Evolutionary conservation across 2,888 invertebrate genomes (phyloP), one percentile per base, ranked within the genome.

Genomic region (Pammene fasciana): DNA sequence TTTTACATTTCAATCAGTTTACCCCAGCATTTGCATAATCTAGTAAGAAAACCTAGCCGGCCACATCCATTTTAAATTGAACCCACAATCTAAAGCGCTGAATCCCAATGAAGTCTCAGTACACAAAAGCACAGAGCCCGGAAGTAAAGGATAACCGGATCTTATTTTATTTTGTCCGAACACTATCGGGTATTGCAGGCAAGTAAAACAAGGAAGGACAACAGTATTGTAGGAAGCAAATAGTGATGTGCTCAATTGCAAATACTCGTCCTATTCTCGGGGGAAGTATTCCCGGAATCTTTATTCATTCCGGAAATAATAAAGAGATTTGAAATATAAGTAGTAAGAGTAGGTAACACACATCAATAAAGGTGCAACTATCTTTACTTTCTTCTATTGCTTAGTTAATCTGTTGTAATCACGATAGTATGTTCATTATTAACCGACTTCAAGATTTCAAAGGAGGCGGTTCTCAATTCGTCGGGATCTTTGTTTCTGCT

Each of bases 181-280:
- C 74, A 72, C 73, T 74, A 78, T 74, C 75, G 77, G 75, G 72
- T 76, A 74, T 67, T 70, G 71, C 68, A 74, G 73, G 54, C 70
- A 73, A 68, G 50, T 56, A 50, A 74, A 76, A 72, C 75, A 74
- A 73, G 76, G 78, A 71, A 76, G 70, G 75, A 78, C 76, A 75
- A 76, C 68, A 73, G 73, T 79, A 79, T 76, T 78, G 75, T 76
- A 72, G 61, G 73, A 71, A 48, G 64, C 36, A 71, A 8, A 8
- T 54, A 26, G 26, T 13, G 34, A 54, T 34, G 54, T 7, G 26
- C 26, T 26, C 26, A 9, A 1, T 7, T 36, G 36, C 9, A 38
- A 9, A 6, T 5, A 6, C 38, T 26, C 1, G 26, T 26, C 1
- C 4, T 26, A 26, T 38, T 38, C 7, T 9, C 2, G 9, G 6